Conservation (phyloP, 64 coral and sea anemone genomes). For the Cladopsammia gracilis region DNA sequence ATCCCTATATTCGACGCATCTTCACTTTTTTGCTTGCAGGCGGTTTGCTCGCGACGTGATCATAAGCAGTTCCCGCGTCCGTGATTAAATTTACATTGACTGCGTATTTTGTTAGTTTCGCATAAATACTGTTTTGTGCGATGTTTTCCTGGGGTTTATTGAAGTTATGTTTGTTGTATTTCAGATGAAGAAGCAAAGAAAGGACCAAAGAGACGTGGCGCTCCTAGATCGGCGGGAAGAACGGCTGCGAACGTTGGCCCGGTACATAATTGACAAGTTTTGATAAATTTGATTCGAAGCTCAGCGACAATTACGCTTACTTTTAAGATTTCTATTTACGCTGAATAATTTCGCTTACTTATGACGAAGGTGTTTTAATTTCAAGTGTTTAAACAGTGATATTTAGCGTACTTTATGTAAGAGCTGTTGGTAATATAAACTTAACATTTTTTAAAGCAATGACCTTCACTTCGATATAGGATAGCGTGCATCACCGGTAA, state of each 20-base stretch:
- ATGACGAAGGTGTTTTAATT: no score
- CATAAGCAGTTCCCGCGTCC: not conserved
- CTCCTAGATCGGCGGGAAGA: conserved; percentile 51
- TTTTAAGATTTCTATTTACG: no score
- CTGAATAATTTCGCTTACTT: no score
- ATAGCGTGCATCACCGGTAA: no score
- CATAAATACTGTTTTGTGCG: conserved; percentile 13
- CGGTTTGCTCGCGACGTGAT: not conserved
- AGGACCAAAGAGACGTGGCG: conserved; percentile 54
- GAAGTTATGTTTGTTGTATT: not conserved
- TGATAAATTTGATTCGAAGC: no score
- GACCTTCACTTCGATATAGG: no score
- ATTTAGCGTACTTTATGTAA: no score
- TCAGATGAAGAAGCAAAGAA: conserved; percentile 73
- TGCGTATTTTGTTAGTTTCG: conserved; percentile 39
- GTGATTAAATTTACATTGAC: conserved; percentile 72
- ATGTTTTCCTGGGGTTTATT: not conserved
- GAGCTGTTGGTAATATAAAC: no score
- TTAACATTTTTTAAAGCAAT: no score
- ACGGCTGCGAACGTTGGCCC: conserved; percentile 40
- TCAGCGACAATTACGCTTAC: no score
- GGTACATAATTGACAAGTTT: conserved; percentile 4
- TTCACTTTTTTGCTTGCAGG: not conserved
- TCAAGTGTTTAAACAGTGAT: no score
- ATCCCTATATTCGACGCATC: not conserved